Evolutionary conservation across 2,888 invertebrate species (phyloP).

Genomic region (Hymenopus coronatus): DNA sequence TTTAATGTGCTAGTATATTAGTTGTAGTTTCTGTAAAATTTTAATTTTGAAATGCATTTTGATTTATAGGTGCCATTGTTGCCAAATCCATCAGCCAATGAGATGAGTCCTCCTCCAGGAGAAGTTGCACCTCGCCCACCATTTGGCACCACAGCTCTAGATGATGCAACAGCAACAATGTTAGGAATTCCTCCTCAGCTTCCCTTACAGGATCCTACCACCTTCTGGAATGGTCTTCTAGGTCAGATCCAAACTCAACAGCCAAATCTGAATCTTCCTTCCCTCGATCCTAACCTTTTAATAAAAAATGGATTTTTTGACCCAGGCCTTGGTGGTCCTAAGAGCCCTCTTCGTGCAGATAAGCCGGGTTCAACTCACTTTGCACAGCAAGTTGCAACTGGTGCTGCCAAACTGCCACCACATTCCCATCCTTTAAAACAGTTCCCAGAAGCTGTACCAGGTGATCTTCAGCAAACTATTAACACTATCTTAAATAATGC

Average conservation of each 20-base stretch:
- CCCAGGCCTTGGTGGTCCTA: conserved; percentile 23
- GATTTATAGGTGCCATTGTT: conserved; percentile 40
- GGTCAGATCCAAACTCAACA: conserved; percentile 28
- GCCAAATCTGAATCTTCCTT: conserved; percentile 13
- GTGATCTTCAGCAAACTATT: conserved; percentile 43
- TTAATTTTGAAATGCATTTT: neutral
- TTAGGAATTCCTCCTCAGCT: conserved; percentile 19
- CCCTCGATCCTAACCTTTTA: conserved; percentile 24
- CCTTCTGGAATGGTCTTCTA: conserved; percentile 34
- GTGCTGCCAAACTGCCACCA: conserved; percentile 24
- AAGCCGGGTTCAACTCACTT: conserved; percentile 23
- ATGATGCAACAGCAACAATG: conserved; percentile 27
- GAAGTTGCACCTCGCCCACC: conserved; percentile 35
- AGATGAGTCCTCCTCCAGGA: conserved; percentile 38
- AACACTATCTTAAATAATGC: conserved; percentile 43
- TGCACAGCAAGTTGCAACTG: conserved; percentile 30
- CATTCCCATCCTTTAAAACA: conserved; percentile 32
- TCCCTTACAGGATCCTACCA: conserved; percentile 24
- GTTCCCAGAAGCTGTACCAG: conserved; percentile 33
- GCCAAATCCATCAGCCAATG: conserved; percentile 40
- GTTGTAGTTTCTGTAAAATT: no score
- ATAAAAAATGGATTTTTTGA: conserved; percentile 31
- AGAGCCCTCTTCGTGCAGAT: conserved; percentile 28
- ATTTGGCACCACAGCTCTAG: conserved; percentile 26
- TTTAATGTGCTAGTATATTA: no score